Evolutionary conservation across 2,113 vertebrate genomes (phyloP).

Genomic region (Petrocephalus zakoni): DNA sequence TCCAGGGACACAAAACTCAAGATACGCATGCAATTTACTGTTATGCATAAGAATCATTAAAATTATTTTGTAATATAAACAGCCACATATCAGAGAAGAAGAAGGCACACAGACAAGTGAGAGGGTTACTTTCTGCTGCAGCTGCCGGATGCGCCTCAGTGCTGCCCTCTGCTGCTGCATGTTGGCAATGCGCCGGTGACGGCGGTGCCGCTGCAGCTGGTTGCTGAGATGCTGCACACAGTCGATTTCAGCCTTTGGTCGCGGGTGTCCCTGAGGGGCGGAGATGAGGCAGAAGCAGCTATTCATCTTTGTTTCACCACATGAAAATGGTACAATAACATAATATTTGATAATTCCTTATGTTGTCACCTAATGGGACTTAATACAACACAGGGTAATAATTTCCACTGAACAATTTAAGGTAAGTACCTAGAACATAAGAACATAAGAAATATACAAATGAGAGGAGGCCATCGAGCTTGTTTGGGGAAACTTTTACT

Average conservation of each 20-base stretch:
- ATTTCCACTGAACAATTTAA: not conserved
- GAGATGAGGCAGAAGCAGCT: not conserved
- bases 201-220: conserved; percentile 53
- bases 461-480: too few relatives aligned
- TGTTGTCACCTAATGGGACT: not conserved
- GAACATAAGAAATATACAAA: too few relatives aligned
- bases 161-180: conserved; percentile 50
- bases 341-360: not conserved
- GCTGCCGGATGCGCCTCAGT: conserved; percentile 56
- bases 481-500: too few relatives aligned
- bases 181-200: conserved; percentile 50
- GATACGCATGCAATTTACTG: not conserved
- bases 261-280: conserved; percentile 55
- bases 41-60: not conserved
- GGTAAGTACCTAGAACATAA: too few relatives aligned
- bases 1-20: not conserved
- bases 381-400: not conserved
- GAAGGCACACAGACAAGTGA: not conserved
- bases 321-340: not conserved
- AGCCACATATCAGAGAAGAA: not conserved
- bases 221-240: conserved; percentile 65
- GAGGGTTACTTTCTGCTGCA: conserved; percentile 62
- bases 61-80: not conserved
- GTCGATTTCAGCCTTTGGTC: conserved; percentile 61
- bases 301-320: not conserved